These are phyloP conservation scores for Muscicapa adusta DNA, from an alignment of 2,113 vertebrate species.

Conservation along the genomic window DNA sequence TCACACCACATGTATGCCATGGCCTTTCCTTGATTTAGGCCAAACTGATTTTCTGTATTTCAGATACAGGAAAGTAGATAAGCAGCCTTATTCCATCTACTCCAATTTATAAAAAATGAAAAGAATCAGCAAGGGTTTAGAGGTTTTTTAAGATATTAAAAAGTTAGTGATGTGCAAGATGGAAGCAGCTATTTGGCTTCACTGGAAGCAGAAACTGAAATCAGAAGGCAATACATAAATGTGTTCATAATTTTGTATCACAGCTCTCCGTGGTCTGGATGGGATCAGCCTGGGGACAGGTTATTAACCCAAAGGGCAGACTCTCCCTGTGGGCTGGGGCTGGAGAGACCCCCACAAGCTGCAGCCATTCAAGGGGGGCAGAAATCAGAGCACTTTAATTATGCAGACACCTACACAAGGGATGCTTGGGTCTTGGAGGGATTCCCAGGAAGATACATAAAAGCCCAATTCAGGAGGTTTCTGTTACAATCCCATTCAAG, in stretches of 20 bases:
- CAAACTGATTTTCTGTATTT: neutral
- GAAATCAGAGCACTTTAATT: neutral
- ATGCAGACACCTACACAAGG: neutral
- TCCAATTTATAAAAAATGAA: neutral
- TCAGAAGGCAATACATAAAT: neutral
- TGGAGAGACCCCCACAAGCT: neutral
- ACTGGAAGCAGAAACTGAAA: neutral
- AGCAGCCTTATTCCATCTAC: neutral
- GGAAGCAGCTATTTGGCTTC: neutral
- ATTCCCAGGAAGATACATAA: neutral
- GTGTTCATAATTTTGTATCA: neutral
- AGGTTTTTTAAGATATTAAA: neutral
- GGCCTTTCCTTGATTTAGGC: neutral
- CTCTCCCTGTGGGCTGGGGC: neutral
- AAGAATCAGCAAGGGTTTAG: neutral
- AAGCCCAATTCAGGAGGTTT: neutral
- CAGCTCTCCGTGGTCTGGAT: fast-evolving
- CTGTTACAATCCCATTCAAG: neutral
- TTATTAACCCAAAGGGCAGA: neutral
- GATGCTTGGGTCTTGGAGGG: neutral
- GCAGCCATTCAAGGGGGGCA: neutral
- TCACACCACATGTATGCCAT: neutral
- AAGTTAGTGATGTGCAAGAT: neutral
- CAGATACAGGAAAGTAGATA: neutral
- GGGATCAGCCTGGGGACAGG: fast-evolving